These are phyloP conservation scores for Eleutherodactylus coqui DNA, from an alignment of 2,797 vertebrate genomes.

Conservation along the genomic window DNA sequence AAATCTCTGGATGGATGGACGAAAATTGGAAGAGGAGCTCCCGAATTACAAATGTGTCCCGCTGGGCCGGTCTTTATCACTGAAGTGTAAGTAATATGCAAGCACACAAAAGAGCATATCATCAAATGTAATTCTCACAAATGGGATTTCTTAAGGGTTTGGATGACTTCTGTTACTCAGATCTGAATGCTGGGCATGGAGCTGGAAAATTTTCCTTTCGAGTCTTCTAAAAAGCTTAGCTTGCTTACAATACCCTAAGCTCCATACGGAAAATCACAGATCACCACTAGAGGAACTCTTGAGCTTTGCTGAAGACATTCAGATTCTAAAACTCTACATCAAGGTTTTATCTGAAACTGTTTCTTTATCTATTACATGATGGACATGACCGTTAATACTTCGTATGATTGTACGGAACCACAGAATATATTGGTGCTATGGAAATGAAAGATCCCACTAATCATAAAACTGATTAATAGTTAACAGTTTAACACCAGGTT, in stretches of 20 bases:
- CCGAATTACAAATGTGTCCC: not conserved
- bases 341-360: not conserved
- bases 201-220: not conserved
- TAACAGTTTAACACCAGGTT: not conserved
- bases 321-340: not conserved
- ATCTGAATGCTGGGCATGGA: not conserved
- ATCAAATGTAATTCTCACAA: not conserved
- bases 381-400: not conserved
- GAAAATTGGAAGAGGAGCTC: too few species aligned
- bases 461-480: not conserved
- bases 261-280: not conserved
- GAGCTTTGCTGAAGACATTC: not conserved
- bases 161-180: not conserved
- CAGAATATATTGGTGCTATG: not conserved
- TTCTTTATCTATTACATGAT: not conserved
- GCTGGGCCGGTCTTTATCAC: not conserved
- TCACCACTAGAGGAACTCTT: slow-evolving; percentile 6
- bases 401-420: not conserved
- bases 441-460: not conserved
- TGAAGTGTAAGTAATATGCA: not conserved
- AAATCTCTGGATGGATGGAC: too few species aligned
- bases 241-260: not conserved
- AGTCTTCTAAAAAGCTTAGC: too few species aligned
- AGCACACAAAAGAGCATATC: not conserved
- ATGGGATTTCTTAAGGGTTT: not conserved